Evolutionary conservation across 2,113 vertebrate genomes (phyloP).

Genomic region (Pionites leucogaster): DNA sequence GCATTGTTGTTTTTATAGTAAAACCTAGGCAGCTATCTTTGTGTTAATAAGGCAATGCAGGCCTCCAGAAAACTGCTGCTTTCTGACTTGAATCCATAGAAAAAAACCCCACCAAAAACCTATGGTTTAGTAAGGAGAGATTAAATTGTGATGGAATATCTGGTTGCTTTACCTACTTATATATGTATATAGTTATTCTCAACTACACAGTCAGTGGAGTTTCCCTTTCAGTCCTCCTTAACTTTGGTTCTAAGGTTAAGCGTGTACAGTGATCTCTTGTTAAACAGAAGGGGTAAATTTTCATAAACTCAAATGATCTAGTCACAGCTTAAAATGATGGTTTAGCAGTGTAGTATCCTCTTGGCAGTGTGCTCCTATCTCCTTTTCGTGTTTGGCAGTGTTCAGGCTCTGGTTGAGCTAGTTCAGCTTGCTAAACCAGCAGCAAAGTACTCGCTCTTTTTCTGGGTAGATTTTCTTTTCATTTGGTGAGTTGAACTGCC

Average conservation of each 20-base stretch:
- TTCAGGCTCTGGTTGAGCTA: not conserved
- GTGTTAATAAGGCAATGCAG: not conserved
- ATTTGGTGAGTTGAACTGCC: not conserved
- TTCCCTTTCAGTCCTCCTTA: not conserved
- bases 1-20: not conserved
- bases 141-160: not conserved
- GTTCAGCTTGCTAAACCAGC: conserved; percentile 8
- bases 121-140: not conserved
- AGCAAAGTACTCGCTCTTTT: not conserved
- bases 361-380: not conserved
- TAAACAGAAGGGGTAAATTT: not conserved
- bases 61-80: not conserved
- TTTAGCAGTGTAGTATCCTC: not conserved
- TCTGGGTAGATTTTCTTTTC: not conserved
- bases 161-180: not conserved
- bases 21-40: not conserved
- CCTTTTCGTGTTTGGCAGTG: not conserved
- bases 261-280: not conserved
- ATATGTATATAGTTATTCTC: not conserved
- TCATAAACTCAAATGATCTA: not conserved
- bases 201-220: not conserved
- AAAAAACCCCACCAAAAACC: not conserved
- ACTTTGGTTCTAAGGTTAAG: not conserved
- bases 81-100: not conserved
- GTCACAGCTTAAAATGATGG: not conserved